Percentiles rank a stretch among this genome's conserved stretches.
Evolutionary conservation across 2,113 vertebrate species (phyloP).

Genomic region (Gobius niger): DNA sequence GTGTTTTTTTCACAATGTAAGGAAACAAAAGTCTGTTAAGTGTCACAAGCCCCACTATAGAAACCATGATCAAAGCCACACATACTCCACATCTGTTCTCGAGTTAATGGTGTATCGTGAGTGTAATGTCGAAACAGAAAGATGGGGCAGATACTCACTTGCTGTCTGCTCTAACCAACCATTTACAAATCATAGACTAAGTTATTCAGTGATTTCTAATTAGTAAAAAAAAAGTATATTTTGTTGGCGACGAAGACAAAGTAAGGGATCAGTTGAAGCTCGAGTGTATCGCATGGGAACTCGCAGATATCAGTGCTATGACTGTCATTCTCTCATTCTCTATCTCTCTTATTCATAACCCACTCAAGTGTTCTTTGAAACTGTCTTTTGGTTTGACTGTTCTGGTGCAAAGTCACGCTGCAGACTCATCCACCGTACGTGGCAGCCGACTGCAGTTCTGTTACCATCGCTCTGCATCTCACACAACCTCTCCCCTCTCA

Average conservation of each 20-base stretch:
- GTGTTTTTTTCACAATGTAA: not conserved
- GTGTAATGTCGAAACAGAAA: not conserved
- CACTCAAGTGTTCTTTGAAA: slow-evolving; percentile 16
- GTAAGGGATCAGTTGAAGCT: not conserved
- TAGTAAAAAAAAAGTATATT: too few species aligned
- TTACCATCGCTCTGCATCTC: slow-evolving; percentile 27
- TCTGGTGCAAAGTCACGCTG: slow-evolving; percentile 31
- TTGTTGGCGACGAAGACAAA: too few species aligned
- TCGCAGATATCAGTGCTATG: slow-evolving; percentile 21
- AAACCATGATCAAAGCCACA: not conserved
- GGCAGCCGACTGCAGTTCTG: slow-evolving; percentile 38
- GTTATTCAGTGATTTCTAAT: not conserved
- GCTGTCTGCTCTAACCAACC: not conserved
- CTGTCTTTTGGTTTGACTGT: slow-evolving; percentile 45
- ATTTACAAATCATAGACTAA: not conserved
- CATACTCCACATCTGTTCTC: not conserved
- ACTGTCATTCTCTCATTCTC: slow-evolving; percentile 19
- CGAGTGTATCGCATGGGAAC: slow-evolving; percentile 32
- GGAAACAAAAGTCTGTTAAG: not conserved
- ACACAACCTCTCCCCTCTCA: slow-evolving; percentile 34
- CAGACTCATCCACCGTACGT: slow-evolving; percentile 16
- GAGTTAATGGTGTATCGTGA: not conserved
- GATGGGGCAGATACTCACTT: not conserved
- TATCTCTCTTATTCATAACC: slow-evolving; percentile 17
- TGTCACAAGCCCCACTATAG: not conserved